Base-by-base conservation (phyloP, 2,888 invertebrate species). In the Drosophila kokeensis region DNA sequence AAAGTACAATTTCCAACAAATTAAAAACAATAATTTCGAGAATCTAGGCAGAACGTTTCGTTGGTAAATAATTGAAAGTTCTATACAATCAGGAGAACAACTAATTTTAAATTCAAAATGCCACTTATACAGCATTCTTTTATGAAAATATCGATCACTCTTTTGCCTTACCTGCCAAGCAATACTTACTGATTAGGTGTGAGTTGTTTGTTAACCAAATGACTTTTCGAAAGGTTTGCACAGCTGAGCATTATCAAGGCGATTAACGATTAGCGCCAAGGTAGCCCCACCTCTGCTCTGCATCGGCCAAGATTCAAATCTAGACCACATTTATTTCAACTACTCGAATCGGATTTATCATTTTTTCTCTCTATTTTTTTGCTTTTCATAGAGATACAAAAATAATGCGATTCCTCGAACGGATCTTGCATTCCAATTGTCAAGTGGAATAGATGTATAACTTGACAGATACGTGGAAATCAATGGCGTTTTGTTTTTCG, bases 401-500 rank as follows among this genome's bases (percentile, higher is more conserved):
- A 21, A 38, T 45, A 55, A 21, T 45, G 1, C 13, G 21, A 68
- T 68, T 62, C 76, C 70, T 71, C 64, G 15, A 53, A 38, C 65
- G 58, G 73, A 81, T 73, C 64, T 63, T 30, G 30, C 60, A 50
- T 52, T 52, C 42, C 57, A 21, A 38, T 54, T 69, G 27, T 67
- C 65, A 54, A 82, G 74, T 79, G 71, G 49, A 18, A 36, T 13
- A 0, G 8, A 55, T 42, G 10, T 2, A 18, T 40, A 55, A 58
- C 67, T 76, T 50, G 64, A 60, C 58, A 69, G 71, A 73, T 86
- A 86, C 86, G 73, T 58, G 72, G 89, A 89, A 86, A 89, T 87
- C 79, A 87, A 77, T 86, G 86, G 78, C 85, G 82, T 77, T 82
- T 87, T 89, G 73, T 79, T 89, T 81, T 82, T 81, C 38, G 73